These are phyloP conservation scores for Myotis lucifugus DNA, from an alignment of 2,113 vertebrate species.

Conservation along the genomic window DNA sequence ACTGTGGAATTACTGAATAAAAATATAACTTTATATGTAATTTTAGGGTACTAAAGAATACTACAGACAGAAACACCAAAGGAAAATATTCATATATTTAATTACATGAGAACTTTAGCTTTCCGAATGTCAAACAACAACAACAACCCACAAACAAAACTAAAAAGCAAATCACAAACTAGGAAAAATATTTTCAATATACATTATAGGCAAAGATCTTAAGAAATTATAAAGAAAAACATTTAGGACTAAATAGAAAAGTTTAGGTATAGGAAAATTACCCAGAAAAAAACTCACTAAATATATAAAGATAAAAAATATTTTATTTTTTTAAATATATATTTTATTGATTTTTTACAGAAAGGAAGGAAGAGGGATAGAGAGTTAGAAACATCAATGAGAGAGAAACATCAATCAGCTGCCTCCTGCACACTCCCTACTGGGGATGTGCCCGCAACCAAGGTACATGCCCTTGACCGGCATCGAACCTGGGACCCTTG, in stretches of 20 bases:
- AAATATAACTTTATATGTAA: background rate
- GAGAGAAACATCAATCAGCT: too few relatives aligned
- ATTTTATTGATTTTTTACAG: too few relatives aligned
- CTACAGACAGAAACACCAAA: background rate
- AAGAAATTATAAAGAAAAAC: background rate
- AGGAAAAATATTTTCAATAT: background rate
- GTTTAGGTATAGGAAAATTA: background rate
- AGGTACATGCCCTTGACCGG: too few relatives aligned
- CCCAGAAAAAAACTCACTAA: background rate
- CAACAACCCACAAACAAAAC: background rate
- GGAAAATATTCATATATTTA: background rate
- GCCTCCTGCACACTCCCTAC: too few relatives aligned
- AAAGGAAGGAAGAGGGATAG: too few relatives aligned
- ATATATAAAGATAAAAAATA: background rate
- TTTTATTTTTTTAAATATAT: background rate
- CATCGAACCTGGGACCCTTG: too few relatives aligned
- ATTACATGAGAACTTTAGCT: background rate
- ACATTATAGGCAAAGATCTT: background rate
- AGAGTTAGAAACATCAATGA: too few relatives aligned
- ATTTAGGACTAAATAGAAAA: slow-evolving; percentile 21
- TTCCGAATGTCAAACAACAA: background rate
- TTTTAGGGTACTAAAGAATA: background rate
- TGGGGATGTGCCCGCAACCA: too few relatives aligned
- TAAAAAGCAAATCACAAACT: slow-evolving; percentile 26
- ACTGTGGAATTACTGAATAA: slow-evolving; percentile 4